Percentiles rank a stretch among this genome's conserved stretches.
Evolutionary conservation across 2,113 vertebrate genomes (phyloP).

Genomic region (Apodemus speciosus): DNA sequence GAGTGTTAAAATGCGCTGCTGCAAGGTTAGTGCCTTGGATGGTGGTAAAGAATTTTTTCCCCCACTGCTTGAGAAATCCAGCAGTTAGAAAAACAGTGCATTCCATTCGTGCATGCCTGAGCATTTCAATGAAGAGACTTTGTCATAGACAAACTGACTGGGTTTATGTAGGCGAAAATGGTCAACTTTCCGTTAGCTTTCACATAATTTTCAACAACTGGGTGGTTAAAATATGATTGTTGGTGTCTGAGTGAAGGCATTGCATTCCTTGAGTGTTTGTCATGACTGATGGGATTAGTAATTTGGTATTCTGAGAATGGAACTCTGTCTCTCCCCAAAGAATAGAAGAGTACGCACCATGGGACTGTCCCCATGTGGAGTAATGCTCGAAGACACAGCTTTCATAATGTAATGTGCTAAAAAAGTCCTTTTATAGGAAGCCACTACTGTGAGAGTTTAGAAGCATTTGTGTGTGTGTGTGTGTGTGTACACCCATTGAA

Average conservation of each 20-base stretch:
- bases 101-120: conserved; percentile 71
- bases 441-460: background rate
- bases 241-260: conserved; percentile 80
- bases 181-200: conserved; percentile 84
- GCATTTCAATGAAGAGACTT: conserved; percentile 63
- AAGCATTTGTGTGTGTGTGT: background rate
- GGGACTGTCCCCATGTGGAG: conserved; percentile 68
- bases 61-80: conserved; percentile 47
- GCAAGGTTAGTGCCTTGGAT: conserved; percentile 38
- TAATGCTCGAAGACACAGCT: conserved; percentile 14
- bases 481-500: background rate
- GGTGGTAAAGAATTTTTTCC: conserved; percentile 2
- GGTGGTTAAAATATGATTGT: conserved; percentile 82
- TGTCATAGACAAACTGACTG: conserved; percentile 16
- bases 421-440: background rate
- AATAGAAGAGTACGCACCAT: conserved; percentile 52
- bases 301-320: conserved; percentile 85
- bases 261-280: conserved; percentile 88
- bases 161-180: conserved; percentile 81
- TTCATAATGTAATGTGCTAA: background rate
- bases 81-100: conserved; percentile 57
- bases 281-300: conserved; percentile 85
- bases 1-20: background rate
- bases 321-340: conserved; percentile 74
- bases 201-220: conserved; percentile 82